phyloP scores from a whole-genome alignment of 2,113 vertebrate species.

The Phylloscopus trochilus region DNA sequence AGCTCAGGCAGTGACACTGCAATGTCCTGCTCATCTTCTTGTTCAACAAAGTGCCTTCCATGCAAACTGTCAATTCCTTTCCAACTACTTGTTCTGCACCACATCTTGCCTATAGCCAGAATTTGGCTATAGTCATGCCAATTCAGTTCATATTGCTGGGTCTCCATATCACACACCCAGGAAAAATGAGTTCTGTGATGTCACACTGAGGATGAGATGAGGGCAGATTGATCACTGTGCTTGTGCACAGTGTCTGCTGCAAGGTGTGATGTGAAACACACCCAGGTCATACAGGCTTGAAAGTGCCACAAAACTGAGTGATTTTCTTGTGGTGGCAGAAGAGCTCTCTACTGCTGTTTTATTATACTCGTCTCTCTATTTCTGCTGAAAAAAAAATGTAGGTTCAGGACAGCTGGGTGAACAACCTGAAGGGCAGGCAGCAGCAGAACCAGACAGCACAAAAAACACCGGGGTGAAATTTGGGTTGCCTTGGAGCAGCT shows the following conservation, averaged over 20 bases:
- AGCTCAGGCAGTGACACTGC: background rate
- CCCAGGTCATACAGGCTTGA: background rate
- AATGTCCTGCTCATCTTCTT: background rate
- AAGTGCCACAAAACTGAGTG: background rate
- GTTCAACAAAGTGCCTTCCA: background rate
- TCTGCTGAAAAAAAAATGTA: background rate
- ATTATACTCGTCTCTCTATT: background rate
- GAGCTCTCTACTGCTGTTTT: background rate
- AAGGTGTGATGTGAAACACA: background rate
- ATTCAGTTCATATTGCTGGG: background rate
- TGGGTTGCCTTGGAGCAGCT: background rate
- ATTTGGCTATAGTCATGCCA: background rate
- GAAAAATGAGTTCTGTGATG: background rate
- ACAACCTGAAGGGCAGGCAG: background rate
- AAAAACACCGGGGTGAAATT: fast-evolving
- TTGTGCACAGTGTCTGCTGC: background rate
- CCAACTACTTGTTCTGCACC: background rate
- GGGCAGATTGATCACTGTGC: background rate
- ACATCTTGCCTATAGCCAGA: background rate
- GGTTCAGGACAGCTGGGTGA: background rate
- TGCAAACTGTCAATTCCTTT: background rate
- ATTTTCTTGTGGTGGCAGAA: background rate
- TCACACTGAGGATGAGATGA: background rate
- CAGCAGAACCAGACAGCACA: background rate
- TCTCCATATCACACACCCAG: no score